Base-by-base conservation (phyloP, 2,113 vertebrate species). In the Indri indri region DNA sequence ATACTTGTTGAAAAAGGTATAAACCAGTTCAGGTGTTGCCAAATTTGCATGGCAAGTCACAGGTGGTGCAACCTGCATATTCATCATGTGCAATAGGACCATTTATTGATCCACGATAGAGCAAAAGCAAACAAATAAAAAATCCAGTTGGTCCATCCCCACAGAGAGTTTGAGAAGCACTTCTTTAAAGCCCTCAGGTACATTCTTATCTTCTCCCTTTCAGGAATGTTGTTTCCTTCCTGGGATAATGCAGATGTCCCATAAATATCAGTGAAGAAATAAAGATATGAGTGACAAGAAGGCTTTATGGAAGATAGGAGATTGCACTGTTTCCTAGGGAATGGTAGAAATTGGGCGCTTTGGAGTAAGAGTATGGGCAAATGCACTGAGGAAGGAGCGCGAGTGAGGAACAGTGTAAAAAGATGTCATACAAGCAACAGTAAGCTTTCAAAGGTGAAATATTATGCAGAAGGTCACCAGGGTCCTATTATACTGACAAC, bases 41-140 rank as follows among this genome's bases (percentile, higher is more conserved):
- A 93, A 90, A 63, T 93, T 89, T 63, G 25, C 17, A 8, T 37
- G 54, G 61, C 95, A 96, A 97, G 83, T 97, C 92, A 96, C 23
- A 74, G 18, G 34, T 83, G 74, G 18, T 16, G 8, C 52, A 95
- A 93, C 70, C 11, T 52, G 5, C 50, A 94, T 85, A 70, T 50
- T 90, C 66, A 34, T 71, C 27, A 16, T 5, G 27, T 81, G 30
- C n/a, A 89, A 63, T 14, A 65, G 37, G 77, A n/a, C n/a, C n/a
- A n/a, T n/a, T n/a, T n/a, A n/a, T n/a, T n/a, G n/a, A 61, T 34
- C 34, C 30, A 40, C 2, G 12, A 70, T 0, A 76, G 54, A 88
- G 8, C 30, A 73, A 90, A 91, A 83, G 54, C 11, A 74, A 89
- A 61, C 8, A 74, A 83, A 92, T 8, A 86, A 76, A 90, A 84